A percentile compares a stretch with the other conserved stretches of the same genome.
phyloP scores from a whole-genome alignment of 2,113 vertebrate species.

The Vicugna pacos region DNA sequence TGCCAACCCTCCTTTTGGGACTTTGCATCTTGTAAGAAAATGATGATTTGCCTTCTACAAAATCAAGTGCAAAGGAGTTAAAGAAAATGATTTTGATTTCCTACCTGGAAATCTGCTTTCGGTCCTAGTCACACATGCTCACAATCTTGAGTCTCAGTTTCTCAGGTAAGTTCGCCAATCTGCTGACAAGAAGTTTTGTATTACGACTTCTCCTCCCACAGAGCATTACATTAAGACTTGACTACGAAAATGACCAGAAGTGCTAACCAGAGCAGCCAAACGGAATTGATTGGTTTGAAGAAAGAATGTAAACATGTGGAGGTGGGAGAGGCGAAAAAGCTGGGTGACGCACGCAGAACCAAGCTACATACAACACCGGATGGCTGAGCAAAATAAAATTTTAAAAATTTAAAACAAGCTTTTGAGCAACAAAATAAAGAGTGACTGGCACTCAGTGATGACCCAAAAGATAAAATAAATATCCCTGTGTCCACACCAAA shows the following conservation, averaged over 20 bases:
- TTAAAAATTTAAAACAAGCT: neutral
- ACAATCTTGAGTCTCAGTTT: constrained; percentile 27
- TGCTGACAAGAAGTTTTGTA: constrained; percentile 67
- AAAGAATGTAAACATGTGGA: neutral
- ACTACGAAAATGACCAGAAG: constrained; percentile 14
- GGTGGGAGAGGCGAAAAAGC: neutral
- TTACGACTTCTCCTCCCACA: constrained; percentile 56
- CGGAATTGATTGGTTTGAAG: constrained; percentile 3
- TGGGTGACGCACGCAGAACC: neutral
- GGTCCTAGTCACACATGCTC: constrained; percentile 52
- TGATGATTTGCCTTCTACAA: neutral
- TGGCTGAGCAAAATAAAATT: neutral
- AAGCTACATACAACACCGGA: neutral
- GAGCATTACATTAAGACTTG: constrained; percentile 31
- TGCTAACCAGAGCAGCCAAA: constrained; percentile 20
- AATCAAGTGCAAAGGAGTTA: neutral
- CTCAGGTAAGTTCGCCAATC: constrained; percentile 71
- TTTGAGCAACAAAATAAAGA: neutral
- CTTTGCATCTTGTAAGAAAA: neutral
- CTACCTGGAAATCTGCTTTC: constrained; percentile 68
- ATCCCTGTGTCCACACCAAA: neutral
- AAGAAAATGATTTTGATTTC: constrained; percentile 21
- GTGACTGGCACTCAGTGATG: neutral
- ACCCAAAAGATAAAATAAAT: constrained; percentile 20
- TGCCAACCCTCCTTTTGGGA: neutral